These are phyloP conservation scores for Ylistrum balloti DNA, from an alignment of 1,140 invertebrate genomes.

Conservation along the genomic window DNA sequence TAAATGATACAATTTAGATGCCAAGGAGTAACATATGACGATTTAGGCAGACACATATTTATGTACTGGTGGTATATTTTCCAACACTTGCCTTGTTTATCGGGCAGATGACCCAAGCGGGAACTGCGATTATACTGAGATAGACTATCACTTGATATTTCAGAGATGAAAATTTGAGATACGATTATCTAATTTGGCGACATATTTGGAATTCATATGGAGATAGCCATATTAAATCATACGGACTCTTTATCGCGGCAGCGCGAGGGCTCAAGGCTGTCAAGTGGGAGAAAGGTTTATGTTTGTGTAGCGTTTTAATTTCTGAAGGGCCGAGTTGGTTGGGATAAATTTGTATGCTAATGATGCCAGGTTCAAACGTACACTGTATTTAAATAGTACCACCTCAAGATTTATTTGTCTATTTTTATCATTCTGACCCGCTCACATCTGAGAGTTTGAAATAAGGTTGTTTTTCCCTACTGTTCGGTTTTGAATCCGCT, in stretches of 20 bases:
- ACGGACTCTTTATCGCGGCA: neutral
- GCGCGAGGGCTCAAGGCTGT: constrained; percentile 11
- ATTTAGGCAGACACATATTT: neutral
- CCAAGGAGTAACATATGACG: neutral
- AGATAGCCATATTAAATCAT: constrained; percentile 40
- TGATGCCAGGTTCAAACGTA: constrained; percentile 26
- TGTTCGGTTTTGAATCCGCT: neutral
- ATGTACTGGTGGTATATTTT: neutral
- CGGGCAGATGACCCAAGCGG: constrained; percentile 29
- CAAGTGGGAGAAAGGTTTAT: constrained; percentile 30
- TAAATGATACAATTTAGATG: neutral
- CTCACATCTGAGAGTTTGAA: neutral
- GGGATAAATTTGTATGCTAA: constrained; percentile 39
- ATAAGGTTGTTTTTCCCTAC: neutral
- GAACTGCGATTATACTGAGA: neutral
- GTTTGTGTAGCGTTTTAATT: constrained; percentile 33
- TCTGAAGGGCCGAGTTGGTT: neutral
- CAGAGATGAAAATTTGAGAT: constrained; percentile 18
- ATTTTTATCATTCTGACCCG: constrained; percentile 8
- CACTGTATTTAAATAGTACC: constrained; percentile 13
- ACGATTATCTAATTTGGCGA: constrained; percentile 34
- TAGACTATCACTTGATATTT: constrained; percentile 40
- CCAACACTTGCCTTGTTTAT: constrained; percentile 21
- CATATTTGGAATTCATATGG: constrained; percentile 33
- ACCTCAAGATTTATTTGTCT: neutral